phyloP scores from a whole-genome alignment of 2,888 invertebrate species.

The Koerneria pararmatus region DNA sequence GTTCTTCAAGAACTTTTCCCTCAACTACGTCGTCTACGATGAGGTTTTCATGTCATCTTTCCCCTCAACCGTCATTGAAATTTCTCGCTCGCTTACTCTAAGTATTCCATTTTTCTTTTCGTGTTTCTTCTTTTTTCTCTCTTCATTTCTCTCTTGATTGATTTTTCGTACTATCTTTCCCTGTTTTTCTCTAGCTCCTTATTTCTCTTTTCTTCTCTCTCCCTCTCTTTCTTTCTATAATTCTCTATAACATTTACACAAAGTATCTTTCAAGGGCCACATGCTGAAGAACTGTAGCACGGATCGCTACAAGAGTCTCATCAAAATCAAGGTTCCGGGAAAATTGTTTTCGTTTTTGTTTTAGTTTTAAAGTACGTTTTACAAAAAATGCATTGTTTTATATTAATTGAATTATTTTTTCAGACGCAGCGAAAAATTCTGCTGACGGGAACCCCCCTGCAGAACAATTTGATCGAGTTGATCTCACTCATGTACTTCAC shows the following conservation, averaged over 20 bases:
- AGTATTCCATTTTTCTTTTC: no score
- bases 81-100: no score
- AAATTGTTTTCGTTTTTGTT: not conserved
- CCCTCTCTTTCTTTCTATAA: no score
- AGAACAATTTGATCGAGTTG: conserved; percentile 88
- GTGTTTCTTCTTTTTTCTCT: no score
- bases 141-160: no score
- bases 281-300: conserved; percentile 97
- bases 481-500: conserved; percentile 89
- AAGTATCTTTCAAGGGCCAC: no score
- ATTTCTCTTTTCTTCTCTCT: no score
- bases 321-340: conserved; percentile 40
- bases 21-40: conserved; percentile 90
- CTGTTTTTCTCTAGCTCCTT: no score
- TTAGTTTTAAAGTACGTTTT: not conserved
- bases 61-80: no score
- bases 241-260: no score
- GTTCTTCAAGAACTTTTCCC: conserved; percentile 73
- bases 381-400: not conserved
- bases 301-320: conserved; percentile 65
- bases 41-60: no score
- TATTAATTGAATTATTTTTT: conserved; percentile 48
- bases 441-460: conserved; percentile 89
- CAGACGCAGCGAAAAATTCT: conserved; percentile 80
- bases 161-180: no score